phyloP scores from a whole-genome alignment of 2,113 vertebrate genomes.

The Noctilio leporinus region DNA sequence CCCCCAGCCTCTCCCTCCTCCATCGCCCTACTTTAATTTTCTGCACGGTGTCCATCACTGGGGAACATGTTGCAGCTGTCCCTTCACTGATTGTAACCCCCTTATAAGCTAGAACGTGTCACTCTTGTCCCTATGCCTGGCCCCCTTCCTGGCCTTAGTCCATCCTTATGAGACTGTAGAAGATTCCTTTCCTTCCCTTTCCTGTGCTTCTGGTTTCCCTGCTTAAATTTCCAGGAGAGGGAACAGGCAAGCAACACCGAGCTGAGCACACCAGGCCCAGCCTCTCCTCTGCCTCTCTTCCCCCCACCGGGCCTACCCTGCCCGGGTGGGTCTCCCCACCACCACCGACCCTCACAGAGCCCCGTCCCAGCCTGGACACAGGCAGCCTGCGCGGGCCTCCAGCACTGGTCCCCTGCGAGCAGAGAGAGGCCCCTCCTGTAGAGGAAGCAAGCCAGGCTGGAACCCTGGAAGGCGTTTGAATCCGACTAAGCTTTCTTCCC shows the following conservation, averaged over 20 bases:
- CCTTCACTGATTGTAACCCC: not conserved
- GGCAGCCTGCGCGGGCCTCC: not conserved
- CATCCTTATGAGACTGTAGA: no score
- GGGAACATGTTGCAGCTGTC: not conserved
- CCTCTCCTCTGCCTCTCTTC: not conserved
- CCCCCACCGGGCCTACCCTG: not conserved
- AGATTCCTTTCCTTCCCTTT: not conserved
- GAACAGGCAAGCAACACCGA: accelerated
- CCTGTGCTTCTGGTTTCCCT: not conserved
- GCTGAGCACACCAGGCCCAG: not conserved
- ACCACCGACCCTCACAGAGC: accelerated
- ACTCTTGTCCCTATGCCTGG: not conserved
- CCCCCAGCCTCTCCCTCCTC: not conserved
- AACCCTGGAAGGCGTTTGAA: not conserved
- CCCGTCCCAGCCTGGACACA: not conserved
- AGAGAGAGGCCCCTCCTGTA: not conserved
- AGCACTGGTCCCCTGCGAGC: accelerated
- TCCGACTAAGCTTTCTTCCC: not conserved
- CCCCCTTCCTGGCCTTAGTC: not conserved
- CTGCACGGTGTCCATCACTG: not conserved
- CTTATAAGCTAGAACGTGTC: not conserved
- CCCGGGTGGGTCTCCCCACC: not conserved
- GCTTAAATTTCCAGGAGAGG: not conserved
- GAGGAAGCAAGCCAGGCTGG: not conserved
- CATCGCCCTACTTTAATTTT: not conserved